A percentile compares a stretch with the other conserved stretches of the same genome.
phyloP scores from a whole-genome alignment of 2,797 vertebrate genomes.

The Nannoperca australis region DNA sequence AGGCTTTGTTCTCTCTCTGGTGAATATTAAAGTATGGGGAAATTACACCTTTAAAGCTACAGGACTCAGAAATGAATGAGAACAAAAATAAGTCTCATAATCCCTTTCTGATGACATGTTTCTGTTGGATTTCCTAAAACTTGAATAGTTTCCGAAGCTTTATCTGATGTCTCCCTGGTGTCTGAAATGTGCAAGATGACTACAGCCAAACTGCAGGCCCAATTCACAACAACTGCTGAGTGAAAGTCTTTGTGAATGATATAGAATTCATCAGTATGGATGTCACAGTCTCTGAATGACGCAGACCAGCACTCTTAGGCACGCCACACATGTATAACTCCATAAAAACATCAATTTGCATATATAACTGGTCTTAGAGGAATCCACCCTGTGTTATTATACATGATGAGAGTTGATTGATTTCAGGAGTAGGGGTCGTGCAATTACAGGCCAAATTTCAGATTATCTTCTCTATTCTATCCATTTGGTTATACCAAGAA shows the following conservation, averaged over 20 bases:
- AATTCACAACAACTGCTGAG: slow-evolving; percentile 13
- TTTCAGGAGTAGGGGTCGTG: slow-evolving; percentile 18
- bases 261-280: slow-evolving; percentile 53
- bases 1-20: slow-evolving; percentile 24
- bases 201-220: slow-evolving; percentile 26
- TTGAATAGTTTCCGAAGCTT: slow-evolving; percentile 17
- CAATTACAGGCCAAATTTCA: slow-evolving; percentile 27
- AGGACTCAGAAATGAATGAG: slow-evolving; percentile 2
- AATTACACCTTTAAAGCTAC: slow-evolving; percentile 11
- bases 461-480: slow-evolving; percentile 33
- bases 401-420: slow-evolving; percentile 43
- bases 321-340: slow-evolving; percentile 29
- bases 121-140: slow-evolving; percentile 16
- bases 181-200: slow-evolving; percentile 35
- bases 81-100: background rate
- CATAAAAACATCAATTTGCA: slow-evolving; percentile 68
- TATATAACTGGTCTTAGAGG: slow-evolving; percentile 53
- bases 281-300: slow-evolving; percentile 54
- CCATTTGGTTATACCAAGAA: slow-evolving; percentile 27
- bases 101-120: background rate
- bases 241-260: slow-evolving; percentile 31
- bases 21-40: slow-evolving; percentile 14
- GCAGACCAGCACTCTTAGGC: slow-evolving; percentile 31
- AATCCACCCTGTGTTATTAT: slow-evolving; percentile 47
- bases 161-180: slow-evolving; percentile 25